Evolutionary conservation across 1,140 invertebrate genomes (phyloP), one percentile per base, ranked within the genome.

Genomic region (Arion vulgaris): DNA sequence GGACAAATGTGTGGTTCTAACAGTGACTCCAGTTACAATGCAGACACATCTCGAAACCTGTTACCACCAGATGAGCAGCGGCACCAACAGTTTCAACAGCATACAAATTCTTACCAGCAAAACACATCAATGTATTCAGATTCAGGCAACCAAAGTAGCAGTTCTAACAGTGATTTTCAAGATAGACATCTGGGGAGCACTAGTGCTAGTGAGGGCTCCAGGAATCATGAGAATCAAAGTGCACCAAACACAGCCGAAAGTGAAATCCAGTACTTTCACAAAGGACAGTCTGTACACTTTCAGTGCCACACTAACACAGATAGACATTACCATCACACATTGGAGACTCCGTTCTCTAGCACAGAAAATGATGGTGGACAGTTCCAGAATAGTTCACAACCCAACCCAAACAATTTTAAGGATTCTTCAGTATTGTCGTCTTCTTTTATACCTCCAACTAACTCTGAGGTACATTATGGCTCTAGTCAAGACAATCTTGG

Each of bases 41-140:
- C 49, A 76, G 45, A 41, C 23, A 34, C 74, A 17, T 19, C 28
- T 26, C 32, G 9, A 28, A 34, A 41, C 32, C 45, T n/a, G 74
- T 41, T 73, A 41, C 15, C 38, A 7, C 36, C 9, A 36, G 13
- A 51, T 13, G 13, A 74, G 17, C 11, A 39, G 17, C 11, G 15
- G 41, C 75, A 28, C 32, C 76, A 66, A 41, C 76, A 79, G 34
- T 36, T 45, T 36, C 76, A 66, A 5, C 76, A 76, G 36, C 74
- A 53, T 9, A 45, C 51, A 19, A 49, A 76, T 39, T 32, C 41
- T 9, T 76, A 32, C 23, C 32, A 32, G 23, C 41, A 76, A 32
- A 36, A 57, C 23, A 57, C 7, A 28, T 49, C 26, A 28, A 28
- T 76, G n/a, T 76, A 53, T 76, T 28, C 38, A 49, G 41, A 76